Conservation (phyloP, 2,113 vertebrate genomes). For the Dipodomys stephensi region DNA sequence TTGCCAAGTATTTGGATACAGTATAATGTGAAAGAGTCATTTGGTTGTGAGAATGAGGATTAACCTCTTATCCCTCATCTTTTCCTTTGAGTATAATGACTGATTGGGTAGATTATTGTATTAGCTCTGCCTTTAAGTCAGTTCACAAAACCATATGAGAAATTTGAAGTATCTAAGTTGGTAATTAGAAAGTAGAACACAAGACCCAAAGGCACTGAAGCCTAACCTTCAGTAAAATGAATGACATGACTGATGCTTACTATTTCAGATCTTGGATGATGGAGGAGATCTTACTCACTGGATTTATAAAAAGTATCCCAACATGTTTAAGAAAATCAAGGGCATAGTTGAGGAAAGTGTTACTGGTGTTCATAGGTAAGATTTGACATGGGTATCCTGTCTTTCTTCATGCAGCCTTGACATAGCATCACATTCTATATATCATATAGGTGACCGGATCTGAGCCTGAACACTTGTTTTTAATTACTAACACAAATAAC, state of each 20-base stretch:
- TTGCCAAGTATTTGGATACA: constrained; percentile 28
- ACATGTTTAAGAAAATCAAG: constrained; percentile 99
- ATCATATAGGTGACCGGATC: not conserved
- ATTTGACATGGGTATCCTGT: not conserved
- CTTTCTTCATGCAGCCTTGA: constrained; percentile 3
- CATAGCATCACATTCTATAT: not conserved
- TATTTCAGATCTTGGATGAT: constrained; percentile 95
- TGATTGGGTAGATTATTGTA: not conserved
- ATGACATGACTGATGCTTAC: not conserved
- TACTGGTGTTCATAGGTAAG: constrained; percentile 97
- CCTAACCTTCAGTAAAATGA: not conserved
- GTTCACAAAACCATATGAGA: constrained; percentile 34
- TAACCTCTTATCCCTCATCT: not conserved
- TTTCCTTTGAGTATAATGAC: constrained; percentile 38
- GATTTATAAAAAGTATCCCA: constrained; percentile 99
- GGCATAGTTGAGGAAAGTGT: constrained; percentile 99
- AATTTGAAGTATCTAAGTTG: constrained; percentile 32
- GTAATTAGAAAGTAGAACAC: not conserved
- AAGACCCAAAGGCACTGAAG: constrained; percentile 27
- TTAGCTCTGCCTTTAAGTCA: constrained; percentile 31
- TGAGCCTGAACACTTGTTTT: constrained; percentile 1
- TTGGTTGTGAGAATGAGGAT: not conserved
- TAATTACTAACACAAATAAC: constrained; percentile 28
- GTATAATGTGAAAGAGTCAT: not conserved
- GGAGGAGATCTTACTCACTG: constrained; percentile 98